phyloP scores from a whole-genome alignment of 2,113 vertebrate genomes.

The Bubo blakistoni region DNA sequence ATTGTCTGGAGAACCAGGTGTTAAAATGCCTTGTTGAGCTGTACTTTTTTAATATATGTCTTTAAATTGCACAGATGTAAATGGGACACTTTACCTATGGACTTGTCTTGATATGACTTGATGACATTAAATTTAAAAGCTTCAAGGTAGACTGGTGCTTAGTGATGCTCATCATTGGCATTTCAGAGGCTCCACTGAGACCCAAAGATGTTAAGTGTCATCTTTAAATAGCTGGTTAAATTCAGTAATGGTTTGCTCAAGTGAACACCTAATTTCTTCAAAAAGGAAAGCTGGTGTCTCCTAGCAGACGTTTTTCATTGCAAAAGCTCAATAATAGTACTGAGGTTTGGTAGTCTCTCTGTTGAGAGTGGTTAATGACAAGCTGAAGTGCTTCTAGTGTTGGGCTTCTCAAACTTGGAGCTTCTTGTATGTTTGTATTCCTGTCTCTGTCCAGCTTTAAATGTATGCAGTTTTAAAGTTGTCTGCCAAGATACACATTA shows the following conservation, averaged over 20 bases:
- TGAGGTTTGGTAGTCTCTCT: neutral
- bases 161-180: slow-evolving; percentile 27
- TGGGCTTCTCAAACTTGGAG: neutral
- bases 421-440: neutral
- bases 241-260: neutral
- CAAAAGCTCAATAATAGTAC: neutral
- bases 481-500: neutral
- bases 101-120: neutral
- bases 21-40: neutral
- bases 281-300: neutral
- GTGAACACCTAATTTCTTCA: neutral
- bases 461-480: neutral
- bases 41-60: neutral
- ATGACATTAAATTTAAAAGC: neutral
- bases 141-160: slow-evolving; percentile 47
- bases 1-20: neutral
- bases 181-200: slow-evolving; percentile 5
- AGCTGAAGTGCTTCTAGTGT: neutral
- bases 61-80: slow-evolving; percentile 12
- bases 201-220: neutral
- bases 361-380: neutral
- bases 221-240: neutral
- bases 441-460: slow-evolving; percentile 3
- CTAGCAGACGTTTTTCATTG: neutral
- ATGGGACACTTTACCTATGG: slow-evolving; percentile 6